Percentiles rank a stretch among this genome's conserved stretches.
Conservation (phyloP, 2,113 vertebrate genomes). For the Fulmarus glacialis region DNA sequence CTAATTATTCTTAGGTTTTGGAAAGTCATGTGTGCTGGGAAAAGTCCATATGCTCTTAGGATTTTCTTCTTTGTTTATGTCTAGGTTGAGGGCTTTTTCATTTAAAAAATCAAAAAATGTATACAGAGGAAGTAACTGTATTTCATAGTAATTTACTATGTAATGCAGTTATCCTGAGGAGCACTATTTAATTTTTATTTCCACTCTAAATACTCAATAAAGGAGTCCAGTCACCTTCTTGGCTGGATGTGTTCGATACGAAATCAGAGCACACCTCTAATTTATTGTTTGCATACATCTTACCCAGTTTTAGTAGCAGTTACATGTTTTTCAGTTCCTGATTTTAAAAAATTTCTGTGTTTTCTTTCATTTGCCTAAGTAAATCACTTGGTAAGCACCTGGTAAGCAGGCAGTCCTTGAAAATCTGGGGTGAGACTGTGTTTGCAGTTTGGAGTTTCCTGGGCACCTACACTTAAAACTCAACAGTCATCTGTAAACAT, state of each 20-base stretch:
- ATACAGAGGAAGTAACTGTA: neutral
- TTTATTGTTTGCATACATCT: neutral
- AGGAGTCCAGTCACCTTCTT: neutral
- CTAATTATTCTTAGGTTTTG: neutral
- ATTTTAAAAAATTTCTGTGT: neutral
- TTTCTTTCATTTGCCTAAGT: neutral
- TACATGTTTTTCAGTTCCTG: neutral
- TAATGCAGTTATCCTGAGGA: neutral
- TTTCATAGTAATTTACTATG: neutral
- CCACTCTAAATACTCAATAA: neutral
- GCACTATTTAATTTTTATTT: conserved; percentile 4
- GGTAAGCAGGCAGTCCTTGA: neutral
- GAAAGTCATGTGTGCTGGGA: neutral
- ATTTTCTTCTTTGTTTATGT: neutral
- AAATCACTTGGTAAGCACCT: neutral
- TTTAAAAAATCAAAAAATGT: neutral
- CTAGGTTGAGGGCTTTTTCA: neutral
- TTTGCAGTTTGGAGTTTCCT: neutral
- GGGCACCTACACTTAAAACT: neutral
- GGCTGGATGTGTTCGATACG: neutral
- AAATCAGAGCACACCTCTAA: neutral
- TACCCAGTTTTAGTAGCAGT: neutral
- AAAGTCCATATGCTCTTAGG: neutral
- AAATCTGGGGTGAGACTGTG: neutral
- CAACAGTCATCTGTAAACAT: neutral